Evolutionary conservation across 2,888 invertebrate genomes (phyloP), one percentile per base, ranked within the genome.

Genomic region (Nebria salina): DNA sequence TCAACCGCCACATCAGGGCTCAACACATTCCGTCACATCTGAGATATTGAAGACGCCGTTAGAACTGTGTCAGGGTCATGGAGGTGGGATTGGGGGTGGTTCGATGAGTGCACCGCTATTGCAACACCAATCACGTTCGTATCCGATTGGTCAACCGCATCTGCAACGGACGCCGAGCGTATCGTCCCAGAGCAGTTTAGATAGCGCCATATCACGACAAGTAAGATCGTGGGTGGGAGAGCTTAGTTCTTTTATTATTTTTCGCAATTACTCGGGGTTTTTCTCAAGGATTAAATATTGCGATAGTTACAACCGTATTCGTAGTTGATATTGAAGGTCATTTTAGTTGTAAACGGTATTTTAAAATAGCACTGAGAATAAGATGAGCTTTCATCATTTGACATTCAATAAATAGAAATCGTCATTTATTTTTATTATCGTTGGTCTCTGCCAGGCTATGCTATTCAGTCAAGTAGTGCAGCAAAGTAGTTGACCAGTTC

Each of bases 161-260:
- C 91, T 96, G 34, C 93, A 94, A 83, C 91, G 96, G 83, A 95
- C 95, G 0, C 94, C 95, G 42, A 95, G 95, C 43, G 93, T 95
- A 84, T 95, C 95, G 13, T 95, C 95, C 81, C 96, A 96, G 88
- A 94, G 95, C 89, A 95, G 95, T 86, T 90, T 95, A 83, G 96
- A 96, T 86, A 94, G 94, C 86, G 93, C 93, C 84, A 93, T 93
- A 83, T 92, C 93, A 76, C 90, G 93, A 85, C 91, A 91, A 87
- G 89, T 88, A 83, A 84, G 82, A 74, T 72, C 15, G n/a, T 6
- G 26, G 25, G 2, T 72, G 8, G 9, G 26, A 20, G 8, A 34
- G n/a, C 25, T 9, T 26, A 41, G 7, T 34, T 41, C 72, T 72
- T 7, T 66, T 25, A 20, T 15, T 66, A 66, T 25, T n/a, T 70